phyloP scores from a whole-genome alignment of 2,888 invertebrate species.

The Aphelenchoides bicaudatus region DNA sequence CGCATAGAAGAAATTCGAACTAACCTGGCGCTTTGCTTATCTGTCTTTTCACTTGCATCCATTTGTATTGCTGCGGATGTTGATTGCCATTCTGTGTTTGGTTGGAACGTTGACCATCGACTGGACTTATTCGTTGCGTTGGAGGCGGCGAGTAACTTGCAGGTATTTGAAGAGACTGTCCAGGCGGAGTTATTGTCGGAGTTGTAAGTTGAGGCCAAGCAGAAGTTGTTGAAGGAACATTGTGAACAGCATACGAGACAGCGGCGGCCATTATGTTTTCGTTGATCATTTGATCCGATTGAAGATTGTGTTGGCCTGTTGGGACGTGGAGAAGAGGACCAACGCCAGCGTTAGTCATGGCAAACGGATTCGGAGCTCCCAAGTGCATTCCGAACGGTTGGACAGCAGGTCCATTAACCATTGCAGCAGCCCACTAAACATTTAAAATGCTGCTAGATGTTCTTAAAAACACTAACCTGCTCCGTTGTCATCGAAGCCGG shows the following conservation, averaged over 20 bases:
- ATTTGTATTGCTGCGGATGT: constrained; percentile 47
- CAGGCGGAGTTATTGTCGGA: background rate
- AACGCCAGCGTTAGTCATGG: background rate
- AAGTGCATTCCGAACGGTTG: background rate
- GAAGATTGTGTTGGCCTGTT: too few species aligned
- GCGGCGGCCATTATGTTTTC: constrained; percentile 21
- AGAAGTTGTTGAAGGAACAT: constrained; percentile 7
- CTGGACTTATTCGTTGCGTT: constrained; percentile 14
- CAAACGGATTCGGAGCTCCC: background rate
- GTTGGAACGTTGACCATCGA: background rate
- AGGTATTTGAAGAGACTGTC: constrained; percentile 1
- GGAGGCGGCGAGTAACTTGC: background rate
- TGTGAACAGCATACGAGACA: constrained; percentile 13
- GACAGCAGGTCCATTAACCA: constrained; percentile 7
- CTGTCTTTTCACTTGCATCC: constrained; percentile 59
- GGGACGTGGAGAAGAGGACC: too few species aligned
- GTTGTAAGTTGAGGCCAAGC: constrained; percentile 2
- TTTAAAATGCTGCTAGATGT: too few species aligned
- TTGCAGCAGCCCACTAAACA: too few species aligned
- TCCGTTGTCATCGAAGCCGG: too few species aligned
- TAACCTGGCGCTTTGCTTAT: constrained; percentile 43
- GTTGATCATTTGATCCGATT: constrained; percentile 16
- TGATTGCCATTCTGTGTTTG: background rate
- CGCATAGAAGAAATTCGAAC: constrained; percentile 22
- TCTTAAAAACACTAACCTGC: too few species aligned